A percentile compares a stretch with the other conserved stretches of the same genome.
Conservation (phyloP, 2,888 invertebrate genomes). For the Microplitis deprimator region DNA sequence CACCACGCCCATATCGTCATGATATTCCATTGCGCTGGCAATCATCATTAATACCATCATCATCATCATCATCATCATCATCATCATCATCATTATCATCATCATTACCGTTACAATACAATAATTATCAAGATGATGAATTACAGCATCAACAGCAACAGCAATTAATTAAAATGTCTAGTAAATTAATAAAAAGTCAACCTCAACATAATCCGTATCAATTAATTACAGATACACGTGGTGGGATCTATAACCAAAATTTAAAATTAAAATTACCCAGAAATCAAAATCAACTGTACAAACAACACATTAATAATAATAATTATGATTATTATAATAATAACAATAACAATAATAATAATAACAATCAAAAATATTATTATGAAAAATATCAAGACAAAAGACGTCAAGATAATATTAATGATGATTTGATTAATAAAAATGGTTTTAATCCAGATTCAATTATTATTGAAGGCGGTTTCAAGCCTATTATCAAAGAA, state of each 20-base stretch:
- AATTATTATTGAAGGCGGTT: slow-evolving; percentile 87
- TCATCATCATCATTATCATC: slow-evolving; percentile 21
- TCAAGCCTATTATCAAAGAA: slow-evolving; percentile 81
- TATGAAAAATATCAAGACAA: not conserved
- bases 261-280: not conserved
- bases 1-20: slow-evolving; percentile 26
- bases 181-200: not conserved
- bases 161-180: slow-evolving; percentile 10
- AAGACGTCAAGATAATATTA: not conserved
- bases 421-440: slow-evolving; percentile 69
- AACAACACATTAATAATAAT: not conserved
- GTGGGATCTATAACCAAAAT: slow-evolving; percentile 16
- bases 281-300: not conserved
- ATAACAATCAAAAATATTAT: slow-evolving; percentile 4
- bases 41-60: slow-evolving; percentile 49
- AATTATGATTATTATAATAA: not conserved
- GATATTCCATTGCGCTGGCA: slow-evolving; percentile 4
- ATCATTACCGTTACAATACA: slow-evolving; percentile 22
- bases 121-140: slow-evolving; percentile 28
- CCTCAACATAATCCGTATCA: slow-evolving; percentile 7
- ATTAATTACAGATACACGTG: slow-evolving; percentile 23
- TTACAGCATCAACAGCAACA: slow-evolving; percentile 30
- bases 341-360: slow-evolving; percentile 7
- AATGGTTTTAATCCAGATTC: slow-evolving; percentile 87
- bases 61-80: slow-evolving; percentile 52